Base-by-base conservation (phyloP, 2,797 vertebrate species). In the Typhlichthys subterraneus region DNA sequence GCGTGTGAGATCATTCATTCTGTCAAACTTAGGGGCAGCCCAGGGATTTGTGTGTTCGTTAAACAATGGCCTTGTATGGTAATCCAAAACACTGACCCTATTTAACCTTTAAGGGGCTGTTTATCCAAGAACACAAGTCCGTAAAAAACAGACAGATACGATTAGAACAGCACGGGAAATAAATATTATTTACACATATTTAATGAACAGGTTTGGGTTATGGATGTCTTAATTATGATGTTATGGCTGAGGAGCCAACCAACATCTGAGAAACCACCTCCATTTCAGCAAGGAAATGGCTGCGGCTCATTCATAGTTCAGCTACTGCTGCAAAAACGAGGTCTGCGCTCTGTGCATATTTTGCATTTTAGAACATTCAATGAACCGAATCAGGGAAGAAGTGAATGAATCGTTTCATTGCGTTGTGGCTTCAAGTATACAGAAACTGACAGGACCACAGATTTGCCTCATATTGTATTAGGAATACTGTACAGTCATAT, bases 1-100 rank as follows among this genome's bases (percentile, higher is more conserved):
- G 77, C 77, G 78, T 38, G 8, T 68, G 65, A 15, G 55, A 73
- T 76, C 72, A 87, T 87, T 89, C 81, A 84, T 87, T 88, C 79
- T 75, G 61, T 67, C 33, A 57, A 83, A 84, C 65, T 79, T 73
- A 75, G 69, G 17, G 4, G 66, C 73, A 71, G 69, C 17, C 1
- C 53, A 59, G 71, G 81, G 60, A 85, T 86, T 77, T 76, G 76
- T 69, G 62, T 80, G 59, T 77, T 80, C 70, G 70, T 80, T 81
- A 85, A 77, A 82, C 70, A 75, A 73, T 73, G 77, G 74, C 79
- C 45, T 77, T 81, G 78, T 70, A 65, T 77, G 73, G 84, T 80
- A 65, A 75, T 73, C 72, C 69, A 57, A 80, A 77, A 75, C 59
- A 67, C 66, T 75, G 49, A 73, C 61, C 53, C 70, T 64, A 68